Evolutionary conservation across 1,140 invertebrate genomes (phyloP), one percentile per base, ranked within the genome.

Genomic region (Neodiprion virginianus): DNA sequence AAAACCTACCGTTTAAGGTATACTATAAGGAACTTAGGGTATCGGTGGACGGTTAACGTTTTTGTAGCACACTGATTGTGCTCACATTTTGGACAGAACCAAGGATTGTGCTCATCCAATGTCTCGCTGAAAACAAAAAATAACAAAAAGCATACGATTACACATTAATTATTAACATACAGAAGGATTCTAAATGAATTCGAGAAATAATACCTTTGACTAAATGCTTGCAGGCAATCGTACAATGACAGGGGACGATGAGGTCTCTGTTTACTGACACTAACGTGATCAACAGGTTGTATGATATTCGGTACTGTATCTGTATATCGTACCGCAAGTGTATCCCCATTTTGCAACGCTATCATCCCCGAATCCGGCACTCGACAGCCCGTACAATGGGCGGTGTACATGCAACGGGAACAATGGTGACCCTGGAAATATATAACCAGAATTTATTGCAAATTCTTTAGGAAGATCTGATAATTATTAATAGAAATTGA

Each of bases 171-270:
- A 14, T 23, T 14, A 14, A 23, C 23, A 21, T 14, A 17, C 21
- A 17, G 67, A 69, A 8, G 23, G 5, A 47, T 10, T 69, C 12
- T 4, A 69, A 14, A 14, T 11, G 1, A 11, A 69, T 65, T 65
- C 12, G 4, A 5, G 4, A 7, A 21, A 47, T n/a, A 21, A 66
- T 82, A 91, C 91, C 90, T 91, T 84, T 93, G 91, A 83, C 91
- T 93, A 87, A 94, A 94, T 77, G 93, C 92, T 78, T 90, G 88
- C 74, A 94, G 88, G 83, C 93, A 94, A 79, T 94, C 92, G 79
- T 92, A 90, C 8, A 93, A 87, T 71, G 91, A 91, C 17, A 93
- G 86, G 12, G 90, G 89, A 81, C 90, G 88, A 72, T 86, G 86
- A 12, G 86, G 86, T 73, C 88, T 83, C 72, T 88, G 83, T 71